These are phyloP conservation scores for Pelmatolapia mariae DNA, from an alignment of 2,113 vertebrate species.

Conservation along the genomic window DNA sequence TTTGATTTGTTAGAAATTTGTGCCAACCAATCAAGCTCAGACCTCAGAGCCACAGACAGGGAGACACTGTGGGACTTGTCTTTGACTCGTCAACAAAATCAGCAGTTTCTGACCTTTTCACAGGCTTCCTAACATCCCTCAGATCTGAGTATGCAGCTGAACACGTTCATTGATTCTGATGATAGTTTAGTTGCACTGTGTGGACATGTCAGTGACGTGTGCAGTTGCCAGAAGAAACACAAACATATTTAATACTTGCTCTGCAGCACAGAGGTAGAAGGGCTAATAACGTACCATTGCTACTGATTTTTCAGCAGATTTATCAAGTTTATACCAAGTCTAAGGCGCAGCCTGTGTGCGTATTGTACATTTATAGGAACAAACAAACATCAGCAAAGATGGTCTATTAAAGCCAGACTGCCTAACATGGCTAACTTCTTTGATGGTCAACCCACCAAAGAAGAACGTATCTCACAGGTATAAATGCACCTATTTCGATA, in stretches of 20 bases:
- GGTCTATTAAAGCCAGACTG: background rate
- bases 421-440: background rate
- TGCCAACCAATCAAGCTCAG: background rate
- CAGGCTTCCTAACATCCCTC: background rate
- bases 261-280: background rate
- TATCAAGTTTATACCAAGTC: background rate
- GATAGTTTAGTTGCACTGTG: fast-evolving
- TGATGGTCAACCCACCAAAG: background rate
- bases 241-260: background rate
- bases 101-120: background rate
- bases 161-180: background rate
- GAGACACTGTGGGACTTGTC: background rate
- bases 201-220: background rate
- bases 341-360: background rate
- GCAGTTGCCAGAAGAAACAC: background rate
- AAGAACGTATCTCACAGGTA: background rate
- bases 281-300: background rate
- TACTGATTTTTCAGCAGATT: background rate
- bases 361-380: background rate
- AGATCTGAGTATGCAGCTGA: background rate
- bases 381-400: background rate
- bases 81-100: background rate
- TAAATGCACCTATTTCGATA: background rate
- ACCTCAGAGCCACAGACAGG: background rate
- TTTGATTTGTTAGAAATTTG: background rate